Evolutionary conservation across 30 jellyfish, hydroid and myxozoan species (phyloP), one percentile per base, ranked within the genome.

Genomic region (Chironex yamaguchii): DNA sequence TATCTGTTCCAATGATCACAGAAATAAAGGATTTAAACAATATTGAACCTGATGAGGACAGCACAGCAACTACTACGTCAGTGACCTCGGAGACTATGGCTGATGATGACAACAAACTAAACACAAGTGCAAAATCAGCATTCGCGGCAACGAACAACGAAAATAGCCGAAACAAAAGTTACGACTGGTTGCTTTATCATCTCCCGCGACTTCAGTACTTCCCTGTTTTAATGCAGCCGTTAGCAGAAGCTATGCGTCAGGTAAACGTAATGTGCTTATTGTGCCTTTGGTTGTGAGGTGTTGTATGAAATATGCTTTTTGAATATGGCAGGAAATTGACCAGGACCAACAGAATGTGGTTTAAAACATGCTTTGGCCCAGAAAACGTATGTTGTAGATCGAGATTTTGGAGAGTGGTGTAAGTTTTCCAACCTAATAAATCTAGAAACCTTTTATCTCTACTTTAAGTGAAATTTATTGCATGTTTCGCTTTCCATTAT

Each of bases 211-310:
- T 92, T 53, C 52, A 84, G 32, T 66, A 63, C 76, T 92, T 92
- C 52, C 14, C 26, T 2, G 54, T 70, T 20, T 51, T 87, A 3
- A 42, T 82, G 58, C 95, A 90, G 36, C 36, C 87, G 1, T 25
- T 92, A 54, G 71, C 80, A 20, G 66, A 76, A 2, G 90, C 98
- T 9, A 75, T 92, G 27, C 68, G 93, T 49, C 96, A 92, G 97
- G 98, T 92, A 65, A 27, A 28, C 22, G 11, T 67, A 12, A 14
- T 9, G 4, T 13, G 14, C 31, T 6, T 58, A 12, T 58, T 58
- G 9, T 58, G 74, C 23, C 12, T n/a, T n/a, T n/a, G n/a, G n/a
- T n/a, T n/a, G n/a, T n/a, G n/a, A n/a, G n/a, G n/a, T n/a, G n/a
- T n/a, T n/a, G n/a, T n/a, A n/a, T n/a, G n/a, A n/a, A n/a, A n/a